Percentiles rank a stretch among this genome's conserved stretches.
Evolutionary conservation across 2,113 vertebrate genomes (phyloP).

Genomic region (Geococcyx californianus): DNA sequence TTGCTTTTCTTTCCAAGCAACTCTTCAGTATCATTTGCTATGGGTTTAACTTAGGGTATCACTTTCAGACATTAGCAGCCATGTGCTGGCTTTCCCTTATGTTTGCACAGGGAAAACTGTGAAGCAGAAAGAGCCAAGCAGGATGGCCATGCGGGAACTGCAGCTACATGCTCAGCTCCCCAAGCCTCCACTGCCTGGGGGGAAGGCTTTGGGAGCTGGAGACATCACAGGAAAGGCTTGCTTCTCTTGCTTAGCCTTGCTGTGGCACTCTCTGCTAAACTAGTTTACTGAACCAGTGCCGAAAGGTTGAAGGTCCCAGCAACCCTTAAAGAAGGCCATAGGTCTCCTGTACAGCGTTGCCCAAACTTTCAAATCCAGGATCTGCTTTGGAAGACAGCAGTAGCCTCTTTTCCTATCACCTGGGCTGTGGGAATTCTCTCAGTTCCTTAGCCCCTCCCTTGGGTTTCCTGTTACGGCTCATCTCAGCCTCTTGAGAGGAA

Average conservation of each 20-base stretch:
- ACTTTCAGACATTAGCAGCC: background rate
- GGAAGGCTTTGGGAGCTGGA: background rate
- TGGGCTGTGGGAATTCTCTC: background rate
- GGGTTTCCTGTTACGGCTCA: background rate
- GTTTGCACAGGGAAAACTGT: background rate
- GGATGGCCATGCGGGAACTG: background rate
- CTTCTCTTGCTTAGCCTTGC: background rate
- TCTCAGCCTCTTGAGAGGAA: background rate
- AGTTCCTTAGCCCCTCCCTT: background rate
- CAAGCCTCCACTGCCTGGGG: accelerated
- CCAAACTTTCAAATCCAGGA: accelerated
- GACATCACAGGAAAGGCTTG: accelerated
- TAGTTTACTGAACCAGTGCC: background rate
- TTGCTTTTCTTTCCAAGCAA: background rate
- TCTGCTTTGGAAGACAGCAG: background rate
- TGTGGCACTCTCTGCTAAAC: background rate
- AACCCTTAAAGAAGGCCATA: background rate
- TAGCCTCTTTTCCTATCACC: background rate
- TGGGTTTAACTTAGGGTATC: background rate
- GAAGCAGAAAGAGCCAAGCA: accelerated
- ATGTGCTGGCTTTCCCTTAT: accelerated
- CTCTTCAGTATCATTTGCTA: background rate
- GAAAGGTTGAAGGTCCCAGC: background rate
- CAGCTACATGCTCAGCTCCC: accelerated
- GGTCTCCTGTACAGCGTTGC: background rate